These are phyloP conservation scores for Scomber scombrus DNA, from an alignment of 2,113 vertebrate species.

Conservation along the genomic window DNA sequence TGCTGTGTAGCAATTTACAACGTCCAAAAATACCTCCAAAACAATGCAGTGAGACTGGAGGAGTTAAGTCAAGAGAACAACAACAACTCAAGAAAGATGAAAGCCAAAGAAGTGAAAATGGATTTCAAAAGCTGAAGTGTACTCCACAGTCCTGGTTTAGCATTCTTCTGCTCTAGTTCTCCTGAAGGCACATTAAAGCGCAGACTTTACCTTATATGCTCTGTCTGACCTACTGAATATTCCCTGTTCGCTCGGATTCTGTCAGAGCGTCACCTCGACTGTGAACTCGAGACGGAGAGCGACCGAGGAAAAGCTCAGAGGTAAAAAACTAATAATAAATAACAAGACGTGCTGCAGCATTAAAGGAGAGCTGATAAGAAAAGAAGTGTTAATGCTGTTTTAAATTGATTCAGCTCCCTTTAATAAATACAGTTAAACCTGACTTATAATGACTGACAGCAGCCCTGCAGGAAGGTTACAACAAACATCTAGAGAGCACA, in stretches of 20 bases:
- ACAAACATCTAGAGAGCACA: too few species aligned
- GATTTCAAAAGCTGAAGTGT: slow-evolving; percentile 31
- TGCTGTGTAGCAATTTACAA: too few species aligned
- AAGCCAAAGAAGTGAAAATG: slow-evolving; percentile 17
- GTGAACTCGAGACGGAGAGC: slow-evolving; percentile 35
- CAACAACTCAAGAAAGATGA: slow-evolving; percentile 13
- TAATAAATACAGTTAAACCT: slow-evolving; percentile 12
- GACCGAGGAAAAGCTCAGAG: slow-evolving; percentile 2
- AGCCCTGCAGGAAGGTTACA: too few species aligned
- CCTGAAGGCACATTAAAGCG: slow-evolving; percentile 48
- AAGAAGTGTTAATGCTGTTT: background rate
- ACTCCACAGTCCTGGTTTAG: slow-evolving; percentile 16
- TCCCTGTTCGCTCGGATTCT: slow-evolving; percentile 47
- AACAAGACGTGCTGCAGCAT: background rate
- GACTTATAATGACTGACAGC: background rate
- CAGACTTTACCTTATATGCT: slow-evolving; percentile 67
- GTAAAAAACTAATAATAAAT: background rate
- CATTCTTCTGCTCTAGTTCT: slow-evolving; percentile 72
- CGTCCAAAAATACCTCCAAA: slow-evolving; percentile 12
- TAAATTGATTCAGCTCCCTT: background rate
- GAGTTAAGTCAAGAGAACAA: slow-evolving; percentile 16
- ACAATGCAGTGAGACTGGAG: background rate
- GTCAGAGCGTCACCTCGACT: slow-evolving; percentile 44
- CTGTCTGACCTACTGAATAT: slow-evolving; percentile 68
- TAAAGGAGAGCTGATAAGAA: slow-evolving; percentile 29